A percentile compares a stretch with the other conserved stretches of the same genome.
These are phyloP conservation scores for Mercenaria mercenaria DNA, from an alignment of 1,140 invertebrate genomes.

Conservation along the genomic window DNA sequence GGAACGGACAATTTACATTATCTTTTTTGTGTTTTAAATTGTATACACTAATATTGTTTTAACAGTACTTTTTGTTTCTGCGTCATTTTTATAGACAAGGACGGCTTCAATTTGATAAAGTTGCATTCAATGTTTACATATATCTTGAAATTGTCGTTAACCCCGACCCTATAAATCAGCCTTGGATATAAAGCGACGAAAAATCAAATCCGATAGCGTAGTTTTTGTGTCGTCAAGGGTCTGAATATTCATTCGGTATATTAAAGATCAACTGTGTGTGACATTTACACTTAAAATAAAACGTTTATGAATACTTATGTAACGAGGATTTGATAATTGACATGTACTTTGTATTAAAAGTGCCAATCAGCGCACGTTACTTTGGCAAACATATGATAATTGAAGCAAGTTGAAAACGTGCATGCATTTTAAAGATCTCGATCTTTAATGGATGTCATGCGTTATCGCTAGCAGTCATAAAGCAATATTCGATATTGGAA, in stretches of 20 bases:
- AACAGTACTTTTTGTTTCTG: too few species aligned
- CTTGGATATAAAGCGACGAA: neutral
- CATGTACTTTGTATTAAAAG: neutral
- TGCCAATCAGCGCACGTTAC: neutral
- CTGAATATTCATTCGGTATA: neutral
- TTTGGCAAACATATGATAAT: neutral
- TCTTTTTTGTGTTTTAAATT: too few species aligned
- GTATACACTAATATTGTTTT: too few species aligned
- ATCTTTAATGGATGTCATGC: too few species aligned
- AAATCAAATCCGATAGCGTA: too few species aligned
- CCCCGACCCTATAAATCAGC: neutral
- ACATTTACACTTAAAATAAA: neutral
- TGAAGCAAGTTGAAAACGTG: too few species aligned
- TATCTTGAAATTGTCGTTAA: neutral
- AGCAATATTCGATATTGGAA: too few species aligned
- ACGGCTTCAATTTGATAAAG: neutral
- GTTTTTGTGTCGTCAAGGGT: too few species aligned
- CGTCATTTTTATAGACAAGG: neutral
- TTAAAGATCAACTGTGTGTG: neutral
- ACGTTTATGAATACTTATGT: neutral
- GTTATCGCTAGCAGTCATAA: too few species aligned
- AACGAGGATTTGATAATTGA: neutral
- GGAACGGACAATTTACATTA: too few species aligned
- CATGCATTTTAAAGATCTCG: too few species aligned
- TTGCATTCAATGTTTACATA: too few species aligned